Evolutionary conservation across 2,113 vertebrate genomes (phyloP).

Genomic region (Gila orcuttii): DNA sequence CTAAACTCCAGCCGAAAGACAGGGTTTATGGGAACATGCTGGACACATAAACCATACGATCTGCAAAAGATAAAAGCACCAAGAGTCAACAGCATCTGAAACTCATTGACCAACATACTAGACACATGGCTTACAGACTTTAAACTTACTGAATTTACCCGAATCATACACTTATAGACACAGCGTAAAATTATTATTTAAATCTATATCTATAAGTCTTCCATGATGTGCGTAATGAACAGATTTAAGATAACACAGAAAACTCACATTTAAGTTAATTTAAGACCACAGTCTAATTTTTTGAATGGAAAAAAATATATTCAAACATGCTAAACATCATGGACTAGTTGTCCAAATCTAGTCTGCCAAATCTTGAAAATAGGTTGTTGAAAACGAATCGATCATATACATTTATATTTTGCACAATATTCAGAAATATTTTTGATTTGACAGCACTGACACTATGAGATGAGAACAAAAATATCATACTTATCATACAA

Average conservation of each 20-base stretch:
- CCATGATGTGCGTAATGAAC: background rate
- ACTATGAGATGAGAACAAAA: too few species aligned
- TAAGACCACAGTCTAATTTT: background rate
- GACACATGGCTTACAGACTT: constrained; percentile 20
- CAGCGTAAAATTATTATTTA: background rate
- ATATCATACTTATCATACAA: too few species aligned
- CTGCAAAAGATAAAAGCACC: background rate
- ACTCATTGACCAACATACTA: background rate
- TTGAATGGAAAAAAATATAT: background rate
- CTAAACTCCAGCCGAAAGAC: background rate
- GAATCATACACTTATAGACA: background rate
- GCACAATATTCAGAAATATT: too few species aligned
- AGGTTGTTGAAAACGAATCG: too few species aligned
- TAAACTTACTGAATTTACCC: background rate
- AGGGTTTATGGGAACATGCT: background rate
- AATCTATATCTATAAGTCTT: background rate
- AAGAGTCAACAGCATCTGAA: constrained; percentile 15
- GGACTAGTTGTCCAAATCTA: background rate
- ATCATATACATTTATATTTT: too few species aligned
- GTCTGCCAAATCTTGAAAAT: too few species aligned
- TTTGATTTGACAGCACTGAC: too few species aligned
- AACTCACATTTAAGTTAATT: background rate
- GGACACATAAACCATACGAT: background rate
- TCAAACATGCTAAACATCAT: background rate
- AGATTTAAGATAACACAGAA: background rate